Conservation (phyloP, 2,888 invertebrate genomes). For the Rhabditoides inermis region DNA sequence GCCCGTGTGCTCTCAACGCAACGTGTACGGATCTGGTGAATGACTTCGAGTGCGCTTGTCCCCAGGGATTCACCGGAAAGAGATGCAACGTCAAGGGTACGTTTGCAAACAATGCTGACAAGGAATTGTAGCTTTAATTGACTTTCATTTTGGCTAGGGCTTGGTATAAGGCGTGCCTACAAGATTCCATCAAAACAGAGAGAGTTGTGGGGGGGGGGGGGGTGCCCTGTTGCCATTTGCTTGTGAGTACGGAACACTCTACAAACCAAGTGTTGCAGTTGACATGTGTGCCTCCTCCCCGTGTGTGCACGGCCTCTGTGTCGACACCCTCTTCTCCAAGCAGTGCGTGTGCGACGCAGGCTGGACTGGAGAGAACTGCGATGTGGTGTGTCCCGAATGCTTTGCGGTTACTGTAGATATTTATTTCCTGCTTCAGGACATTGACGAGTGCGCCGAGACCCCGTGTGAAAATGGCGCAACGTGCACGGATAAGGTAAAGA, state of each 20-base stretch:
- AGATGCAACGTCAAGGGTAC: slow-evolving; percentile 79
- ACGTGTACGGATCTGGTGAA: slow-evolving; percentile 87
- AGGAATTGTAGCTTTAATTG: neutral
- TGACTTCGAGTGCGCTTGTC: slow-evolving; percentile 86
- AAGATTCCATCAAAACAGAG: too few relatives aligned
- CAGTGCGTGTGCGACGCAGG: slow-evolving; percentile 38
- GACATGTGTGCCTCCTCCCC: slow-evolving; percentile 81
- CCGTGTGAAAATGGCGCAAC: slow-evolving; percentile 87
- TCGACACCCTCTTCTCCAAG: slow-evolving; percentile 74
- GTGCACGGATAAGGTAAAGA: slow-evolving; percentile 69
- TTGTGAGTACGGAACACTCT: too few relatives aligned
- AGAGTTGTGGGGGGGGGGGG: too few relatives aligned
- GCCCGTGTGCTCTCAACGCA: slow-evolving; percentile 72
- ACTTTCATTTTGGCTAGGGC: neutral
- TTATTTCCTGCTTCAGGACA: slow-evolving; percentile 48
- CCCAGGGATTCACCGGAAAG: slow-evolving; percentile 86
- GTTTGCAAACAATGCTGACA: neutral
- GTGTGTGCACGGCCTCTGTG: slow-evolving; percentile 69
- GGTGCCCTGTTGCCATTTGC: too few relatives aligned
- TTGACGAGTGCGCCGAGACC: slow-evolving; percentile 78
- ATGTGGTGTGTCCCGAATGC: neutral
- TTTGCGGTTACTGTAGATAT: neutral
- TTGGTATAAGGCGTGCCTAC: too few relatives aligned
- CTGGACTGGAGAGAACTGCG: slow-evolving; percentile 20
- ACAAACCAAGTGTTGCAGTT: slow-evolving; percentile 53